These are phyloP conservation scores for Parascotia fuliginaria DNA, from an alignment of 2,888 invertebrate species.

Conservation along the genomic window DNA sequence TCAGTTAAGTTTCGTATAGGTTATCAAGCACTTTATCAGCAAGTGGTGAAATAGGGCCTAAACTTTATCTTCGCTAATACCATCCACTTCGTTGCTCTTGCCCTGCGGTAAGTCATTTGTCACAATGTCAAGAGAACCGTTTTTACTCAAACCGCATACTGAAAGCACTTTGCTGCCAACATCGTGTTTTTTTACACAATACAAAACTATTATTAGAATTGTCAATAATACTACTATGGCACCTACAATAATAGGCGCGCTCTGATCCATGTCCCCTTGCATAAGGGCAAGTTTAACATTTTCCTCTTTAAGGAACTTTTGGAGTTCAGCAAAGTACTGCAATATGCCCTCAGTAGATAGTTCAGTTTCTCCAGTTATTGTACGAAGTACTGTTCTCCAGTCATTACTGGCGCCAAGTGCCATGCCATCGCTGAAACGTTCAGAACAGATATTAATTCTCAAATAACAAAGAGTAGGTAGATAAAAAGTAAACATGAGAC, in stretches of 20 bases:
- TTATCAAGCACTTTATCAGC: too few species aligned
- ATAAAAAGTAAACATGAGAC: too few species aligned
- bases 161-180: conserved; percentile 63
- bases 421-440: conserved; percentile 72
- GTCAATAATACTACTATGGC: conserved; percentile 65
- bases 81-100: conserved; percentile 64
- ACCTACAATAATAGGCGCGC: conserved; percentile 73
- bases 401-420: conserved; percentile 76
- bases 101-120: conserved; percentile 67
- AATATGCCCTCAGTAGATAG: conserved; percentile 72
- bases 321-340: conserved; percentile 68
- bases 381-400: conserved; percentile 72
- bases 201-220: conserved; percentile 69
- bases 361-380: conserved; percentile 75
- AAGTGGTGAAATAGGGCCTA: too few species aligned
- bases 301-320: conserved; percentile 63
- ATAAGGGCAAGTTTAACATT: conserved; percentile 54
- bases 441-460: background rate
- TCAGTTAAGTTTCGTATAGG: too few species aligned
- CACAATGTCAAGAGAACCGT: conserved; percentile 77
- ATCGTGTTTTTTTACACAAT: conserved; percentile 72
- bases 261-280: conserved; percentile 69
- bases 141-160: conserved; percentile 72
- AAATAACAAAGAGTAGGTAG: too few species aligned
- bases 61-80: conserved; percentile 75